Base-by-base conservation (phyloP, 1,140 invertebrate genomes). In the Magallana ariakensis region DNA sequence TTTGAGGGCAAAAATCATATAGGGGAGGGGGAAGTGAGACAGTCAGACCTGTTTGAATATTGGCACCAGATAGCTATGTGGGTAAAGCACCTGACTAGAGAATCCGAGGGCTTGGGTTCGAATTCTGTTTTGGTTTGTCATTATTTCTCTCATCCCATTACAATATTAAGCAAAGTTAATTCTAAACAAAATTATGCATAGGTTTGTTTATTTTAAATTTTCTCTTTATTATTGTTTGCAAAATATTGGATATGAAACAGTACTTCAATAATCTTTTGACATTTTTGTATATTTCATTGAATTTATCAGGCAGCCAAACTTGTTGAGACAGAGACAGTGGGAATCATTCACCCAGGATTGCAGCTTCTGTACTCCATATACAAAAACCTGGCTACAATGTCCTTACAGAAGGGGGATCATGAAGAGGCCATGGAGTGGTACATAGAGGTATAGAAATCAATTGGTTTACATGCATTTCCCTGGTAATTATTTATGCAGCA, bases 291-390 rank as follows among this genome's bases (percentile, higher is more conserved):
- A 46, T 84, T 58, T 58, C 58, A 19, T 85, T n/a, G 16, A 66
- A 66, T 16, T 26, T 11, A 75, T 62, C 85, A 95, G 94, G 92
- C 92, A 80, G 87, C 88, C 54, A 85, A 89, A 58, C 84, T 91
- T 46, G 89, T 94, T 53, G 93, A 93, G 58, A 91, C 92, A 62
- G 91, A 92, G 53, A 88, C 87, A 75, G 90, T 93, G 19, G 89
- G 90, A 58, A 90, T 87, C 15, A 85, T 91, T 55, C 91, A 94
- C 66, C 93, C 93, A 22, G 93, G 92, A 26, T 89, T 94, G 8
- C 96, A 96, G 1, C 94, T 97, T 26, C 96, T 97, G 91, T 97
- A 97, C 94, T 96, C 96, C 11, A 96, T 96, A 89, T 96, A 96
- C 89, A 96, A 97, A 90, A 97, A 97, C 93, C 95, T 97, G 58